Base-by-base conservation (phyloP, 2,113 vertebrate species). In the Stercorarius parasiticus region DNA sequence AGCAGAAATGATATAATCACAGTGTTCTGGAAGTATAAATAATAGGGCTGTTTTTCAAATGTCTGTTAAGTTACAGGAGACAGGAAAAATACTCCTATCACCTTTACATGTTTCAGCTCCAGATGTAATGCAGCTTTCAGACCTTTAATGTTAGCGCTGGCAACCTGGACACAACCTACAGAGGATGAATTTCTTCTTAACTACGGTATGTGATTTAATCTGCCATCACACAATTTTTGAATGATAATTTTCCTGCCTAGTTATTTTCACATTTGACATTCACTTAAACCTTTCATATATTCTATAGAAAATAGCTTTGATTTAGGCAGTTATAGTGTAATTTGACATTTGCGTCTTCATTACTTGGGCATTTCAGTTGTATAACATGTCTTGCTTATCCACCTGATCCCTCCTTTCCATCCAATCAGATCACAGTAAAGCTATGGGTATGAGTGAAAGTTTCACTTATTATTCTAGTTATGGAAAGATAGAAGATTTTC, bases 251-350 rank as follows among this genome's bases (percentile, higher is more conserved):
- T 88, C 80, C 62, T 91, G 64, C 50, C 69, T 92, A 58, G 76
- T 71, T 69, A 76, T 93, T 97, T 95, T 95, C 94, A 96, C 93
- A 94, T 87, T 34, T 94, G 95, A 95, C 86, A 95, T 91, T 96
- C 83, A 49, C 50, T 88, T 93, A 90, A 93, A 91, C 42, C 32
- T 69, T 82, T 90, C 90, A 88, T 76, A 62, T 49, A 38, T 26
- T 66, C 49, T 74, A 73, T 79, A 94, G 42, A 96, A 88, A 88
- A 94, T 91, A 91, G 73, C 52, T 76, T 96, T 88, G 82, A 91
- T 95, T 94, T 93, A 93, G 82, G 86, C 72, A 94, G 71, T 65
- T 91, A 53, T 30, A 88, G 56, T 5, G 30, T 94, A 97, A 97
- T 97, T 96, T 95, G 97, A 79, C 52, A 80, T 94, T 88, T 86